Evolutionary conservation across 2,888 invertebrate genomes (phyloP), one percentile per base, ranked within the genome.

Genomic region (Hypselothyrea guttata): DNA sequence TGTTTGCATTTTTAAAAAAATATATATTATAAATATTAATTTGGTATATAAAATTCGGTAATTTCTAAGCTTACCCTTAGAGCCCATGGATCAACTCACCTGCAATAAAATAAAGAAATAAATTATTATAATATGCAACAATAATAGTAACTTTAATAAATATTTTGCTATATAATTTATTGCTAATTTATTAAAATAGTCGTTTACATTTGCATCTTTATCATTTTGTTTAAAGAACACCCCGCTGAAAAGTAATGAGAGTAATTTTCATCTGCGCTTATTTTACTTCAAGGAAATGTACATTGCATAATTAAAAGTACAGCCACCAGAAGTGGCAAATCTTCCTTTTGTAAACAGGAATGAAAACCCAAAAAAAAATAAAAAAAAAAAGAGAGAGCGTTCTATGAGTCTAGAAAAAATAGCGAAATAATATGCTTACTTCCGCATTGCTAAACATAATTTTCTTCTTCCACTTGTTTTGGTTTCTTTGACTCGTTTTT

Each of bases 381-480:
- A 1, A 3, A 33, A 33, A n/a, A 13, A 4, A 42, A 15, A n/a
- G 12, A 7, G 7, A 7, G 7, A 44, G 33, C 34, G 2, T 5
- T 22, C 22, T 22, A 22, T 22, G 45, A 46, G 47, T 59, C 47
- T 48, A 46, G 64, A 16, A 49, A 59, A 73, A 69, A 65, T 65
- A 52, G 67, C 60, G 55, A 66, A 73, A 70, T 74, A 74, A 74
- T 73, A 62, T 70, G 77, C 74, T 77, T 74, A 74, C 62, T 74
- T 77, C 77, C 74, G 62, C 71, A 66, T 69, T 76, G 72, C 73
- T 61, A 72, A 73, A 54, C 72, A 76, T 68, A 70, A 64, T 68
- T 55, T 66, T 67, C 48, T 41, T 38, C 47, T 31, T 51, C 18
- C 15, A 30, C 12, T 35, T 60, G 41, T 61, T 47, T 52, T 12